These are phyloP conservation scores for Alectura lathami DNA, from an alignment of 2,113 vertebrate species.

Conservation along the genomic window DNA sequence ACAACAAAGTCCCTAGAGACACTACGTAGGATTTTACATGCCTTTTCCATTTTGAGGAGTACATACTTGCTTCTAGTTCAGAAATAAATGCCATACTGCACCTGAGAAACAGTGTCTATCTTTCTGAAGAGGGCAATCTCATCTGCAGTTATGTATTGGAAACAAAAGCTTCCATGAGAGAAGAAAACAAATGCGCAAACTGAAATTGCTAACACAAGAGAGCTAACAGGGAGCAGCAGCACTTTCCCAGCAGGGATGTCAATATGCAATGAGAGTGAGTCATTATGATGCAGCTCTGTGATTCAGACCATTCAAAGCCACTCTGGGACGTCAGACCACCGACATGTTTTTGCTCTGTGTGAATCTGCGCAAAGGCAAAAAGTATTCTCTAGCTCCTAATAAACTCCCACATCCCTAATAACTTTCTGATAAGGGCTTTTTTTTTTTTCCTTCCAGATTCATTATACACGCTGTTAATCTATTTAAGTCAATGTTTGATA, in stretches of 20 bases:
- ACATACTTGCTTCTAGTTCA: background rate
- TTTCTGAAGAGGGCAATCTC: background rate
- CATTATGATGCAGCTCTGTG: conserved; percentile 34
- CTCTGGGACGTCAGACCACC: conserved; percentile 4
- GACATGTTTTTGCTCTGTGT: background rate
- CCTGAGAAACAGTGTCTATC: background rate
- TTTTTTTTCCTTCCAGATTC: background rate
- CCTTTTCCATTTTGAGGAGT: background rate
- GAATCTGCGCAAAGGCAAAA: background rate
- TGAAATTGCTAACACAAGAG: background rate
- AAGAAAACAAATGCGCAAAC: background rate
- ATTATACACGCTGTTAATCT: background rate
- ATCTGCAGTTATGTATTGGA: background rate
- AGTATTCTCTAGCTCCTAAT: background rate
- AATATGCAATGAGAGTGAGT: background rate
- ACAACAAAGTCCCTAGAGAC: background rate
- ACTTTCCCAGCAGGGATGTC: conserved; percentile 9
- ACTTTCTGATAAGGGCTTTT: background rate
- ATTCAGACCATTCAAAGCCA: conserved; percentile 38
- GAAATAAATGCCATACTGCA: background rate
- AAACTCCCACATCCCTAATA: background rate
- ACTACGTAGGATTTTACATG: background rate
- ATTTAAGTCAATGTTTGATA: background rate
- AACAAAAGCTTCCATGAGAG: background rate
- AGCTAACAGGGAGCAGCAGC: background rate